Evolutionary conservation across 2,888 invertebrate genomes (phyloP), one percentile per base, ranked within the genome.

Genomic region (Zaprionus bogoriensis): DNA sequence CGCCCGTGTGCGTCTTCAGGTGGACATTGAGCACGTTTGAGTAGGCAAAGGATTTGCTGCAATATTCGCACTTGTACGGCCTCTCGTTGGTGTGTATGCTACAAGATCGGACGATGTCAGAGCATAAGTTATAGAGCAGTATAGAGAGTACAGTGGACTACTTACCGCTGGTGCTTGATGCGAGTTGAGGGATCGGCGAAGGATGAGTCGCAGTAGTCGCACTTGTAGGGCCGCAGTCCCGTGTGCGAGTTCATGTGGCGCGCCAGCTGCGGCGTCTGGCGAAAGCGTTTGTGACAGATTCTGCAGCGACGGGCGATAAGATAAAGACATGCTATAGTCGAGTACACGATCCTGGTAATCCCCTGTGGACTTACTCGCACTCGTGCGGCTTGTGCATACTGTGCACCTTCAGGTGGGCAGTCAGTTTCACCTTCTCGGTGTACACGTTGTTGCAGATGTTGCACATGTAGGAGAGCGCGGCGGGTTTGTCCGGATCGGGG

Each of bases 101-200:
- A 36, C 1, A 9, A 17, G 9, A 17, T 36, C 3, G 4, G 5
- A 36, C 3, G 9, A 3, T 17, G 14, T 36, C 17, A 9, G 1
- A 36, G 1, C 6, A 0, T 17, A 36, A 36, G 1, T 3, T 17
- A 36, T 12, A n/a, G 7, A 7, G 0, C 7, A 36, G 10, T 27
- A 27, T 9, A 7, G n/a, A n/a, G n/a, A n/a, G n/a, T 5, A 7
- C 3, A 36, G 3, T 1, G 7, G 19, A 5, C 0, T 3, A 3
- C 51, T 41, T 65, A 89, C 89, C 90, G 77, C 71, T 90, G 82
- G 59, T 90, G 90, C 62, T 90, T 91, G 2, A 89, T 89, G 6
- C 90, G 77, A 2, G 90, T 91, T 0, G 91, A 90, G 2, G 89
- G 90, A 78, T 91, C 90, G 1, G 89, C 89, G 59, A 91, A 90